Evolutionary conservation across 53 echinoderm and acorn worm genomes (phyloP), one percentile per base, ranked within the genome.

Genomic region (Glandiceps talaboti): DNA sequence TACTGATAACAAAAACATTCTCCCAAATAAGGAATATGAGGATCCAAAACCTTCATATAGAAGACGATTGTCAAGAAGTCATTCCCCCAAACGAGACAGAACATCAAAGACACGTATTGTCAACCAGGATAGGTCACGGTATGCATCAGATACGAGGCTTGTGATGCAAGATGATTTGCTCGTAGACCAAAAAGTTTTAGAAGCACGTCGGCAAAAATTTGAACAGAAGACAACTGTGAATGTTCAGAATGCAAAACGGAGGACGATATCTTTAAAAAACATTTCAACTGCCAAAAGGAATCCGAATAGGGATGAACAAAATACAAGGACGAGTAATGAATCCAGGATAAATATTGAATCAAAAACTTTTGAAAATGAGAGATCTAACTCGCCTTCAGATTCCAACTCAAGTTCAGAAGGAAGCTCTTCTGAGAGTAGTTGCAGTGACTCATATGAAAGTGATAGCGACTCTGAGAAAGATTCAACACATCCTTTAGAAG

Each of bases 291-390:
- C 30, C 77, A 29, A 77, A 77, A 77, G 73, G 29, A 77, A 25
- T 6, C 31, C 26, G 28, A 79, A 84, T 12, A 45, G 64, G 20
- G 64, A 45, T 12, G 64, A 45, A 45, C 28, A 77, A 74, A 74
- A 84, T 78, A 79, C 74, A 74, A 12, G 78, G 32, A 32, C 73
- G 74, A 31, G 74, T 33, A 74, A 32, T 28, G 27, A 73, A 84
- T 74, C 31, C 78, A 14, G 78, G 78, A 33, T 78, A 84, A 10
- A 84, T 74, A 73, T 33, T 73, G 1, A 28, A 1, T 25, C 29
- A 78, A 32, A 30, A 31, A 0, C 30, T 32, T 30, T 29, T 12
- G 6, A 45, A 45, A 45, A 20, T 45, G 64, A 45, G 20, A 20
- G 64, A 12, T 45, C 64, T 45, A 20, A 45, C 6, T 45, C 64